phyloP scores from a whole-genome alignment of 1,140 invertebrate genomes.

The Drosophila aff. region DNA sequence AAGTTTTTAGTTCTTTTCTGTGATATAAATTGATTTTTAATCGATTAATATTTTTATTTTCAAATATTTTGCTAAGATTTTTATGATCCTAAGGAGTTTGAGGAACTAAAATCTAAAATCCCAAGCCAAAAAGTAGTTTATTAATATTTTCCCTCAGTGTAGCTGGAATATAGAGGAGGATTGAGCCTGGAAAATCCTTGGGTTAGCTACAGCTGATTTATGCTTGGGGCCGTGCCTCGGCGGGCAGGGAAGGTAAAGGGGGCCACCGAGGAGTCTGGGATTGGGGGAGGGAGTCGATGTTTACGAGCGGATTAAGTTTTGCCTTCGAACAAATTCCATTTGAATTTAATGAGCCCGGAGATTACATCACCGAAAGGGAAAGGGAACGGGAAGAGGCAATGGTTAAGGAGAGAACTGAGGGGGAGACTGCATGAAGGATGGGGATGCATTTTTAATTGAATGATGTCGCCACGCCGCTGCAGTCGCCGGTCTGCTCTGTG shows the following conservation, averaged over 20 bases:
- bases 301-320: slow-evolving; percentile 54
- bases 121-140: not conserved
- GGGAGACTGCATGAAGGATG: slow-evolving; percentile 11
- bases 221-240: slow-evolving; percentile 27
- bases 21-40: no score
- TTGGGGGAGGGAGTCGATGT: slow-evolving; percentile 29
- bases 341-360: slow-evolving; percentile 52
- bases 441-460: slow-evolving; percentile 46
- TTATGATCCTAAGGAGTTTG: no score
- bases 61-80: no score
- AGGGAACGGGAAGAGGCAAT: not conserved
- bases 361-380: slow-evolving; percentile 39
- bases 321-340: slow-evolving; percentile 51
- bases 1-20: not conserved
- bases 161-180: not conserved
- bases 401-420: not conserved
- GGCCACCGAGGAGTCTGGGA: not conserved
- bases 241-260: slow-evolving; percentile 11
- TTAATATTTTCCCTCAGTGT: slow-evolving; percentile 3
- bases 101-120: no score
- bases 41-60: no score
- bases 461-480: slow-evolving; percentile 31
- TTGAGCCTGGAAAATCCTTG: slow-evolving; percentile 49
- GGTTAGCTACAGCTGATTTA: slow-evolving; percentile 49
- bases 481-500: slow-evolving; percentile 9